Base-by-base conservation (phyloP, 2,888 invertebrate species). In the Ctenicera cuprea region DNA sequence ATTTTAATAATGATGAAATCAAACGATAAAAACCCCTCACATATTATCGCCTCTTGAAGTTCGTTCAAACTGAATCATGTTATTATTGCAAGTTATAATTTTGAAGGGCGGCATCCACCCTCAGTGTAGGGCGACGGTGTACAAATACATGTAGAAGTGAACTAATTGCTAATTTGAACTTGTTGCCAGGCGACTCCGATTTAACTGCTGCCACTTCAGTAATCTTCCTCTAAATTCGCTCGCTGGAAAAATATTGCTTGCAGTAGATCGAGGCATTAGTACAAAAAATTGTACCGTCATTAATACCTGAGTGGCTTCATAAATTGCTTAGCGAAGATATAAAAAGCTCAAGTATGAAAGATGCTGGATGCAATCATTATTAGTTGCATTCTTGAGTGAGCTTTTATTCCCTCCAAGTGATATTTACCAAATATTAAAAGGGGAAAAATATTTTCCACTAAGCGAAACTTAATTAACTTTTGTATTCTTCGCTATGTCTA, bases 131-230 rank as follows among this genome's bases (percentile, higher is more conserved):
- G 82, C 78, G 81, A 79, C 79, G 82, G 81, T 83, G 80, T 82
- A 80, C 81, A 82, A 83, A 83, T 83, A 81, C 78, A 81, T 80
- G 81, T 79, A 82, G 81, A 85, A 84, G 84, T 83, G 85, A 81
- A 79, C 81, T 85, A 85, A 86, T 86, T 85, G 84, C 85, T 86
- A 85, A 86, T 86, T 85, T 83, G 83, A 77, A 83, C 85, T 83
- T 84, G 84, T 84, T 82, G 80, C 81, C 80, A 85, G 84, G 83
- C 85, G 83, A 85, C 84, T 82, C 80, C 81, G 84, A 85, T 83
- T 83, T 83, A 82, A 81, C 79, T 80, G 80, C 78, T 80, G 78
- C 74, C 78, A 77, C 77, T 75, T 76, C 57, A 76, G 68, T 77
- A 76, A 74, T 71, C 75, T 75, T 77, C 54, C 70, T 64, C 57